Evolutionary conservation across 2,888 invertebrate species (phyloP).

Genomic region (Oithona nana): DNA sequence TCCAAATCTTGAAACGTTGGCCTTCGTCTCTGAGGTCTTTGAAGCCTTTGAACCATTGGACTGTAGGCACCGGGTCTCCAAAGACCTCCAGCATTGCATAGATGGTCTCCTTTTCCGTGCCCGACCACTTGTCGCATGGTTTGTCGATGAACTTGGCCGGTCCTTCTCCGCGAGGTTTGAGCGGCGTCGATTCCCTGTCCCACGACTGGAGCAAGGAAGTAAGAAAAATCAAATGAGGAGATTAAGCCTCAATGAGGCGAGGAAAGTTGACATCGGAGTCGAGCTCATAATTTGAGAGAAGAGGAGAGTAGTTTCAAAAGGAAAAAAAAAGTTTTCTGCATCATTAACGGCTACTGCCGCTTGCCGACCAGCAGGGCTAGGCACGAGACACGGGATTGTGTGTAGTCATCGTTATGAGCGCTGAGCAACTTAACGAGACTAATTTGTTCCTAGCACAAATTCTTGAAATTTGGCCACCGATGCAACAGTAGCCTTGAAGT

Average conservation of each 20-base stretch:
- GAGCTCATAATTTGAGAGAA: no score
- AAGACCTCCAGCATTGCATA: conserved; percentile 11
- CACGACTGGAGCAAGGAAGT: conserved; percentile 8
- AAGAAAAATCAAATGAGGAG: no score
- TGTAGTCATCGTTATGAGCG: background rate
- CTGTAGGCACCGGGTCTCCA: conserved; percentile 15
- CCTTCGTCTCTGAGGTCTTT: conserved; percentile 11
- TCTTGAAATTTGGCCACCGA: no score
- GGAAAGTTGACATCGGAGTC: background rate
- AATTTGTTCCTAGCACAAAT: no score
- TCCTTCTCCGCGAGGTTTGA: conserved; percentile 10
- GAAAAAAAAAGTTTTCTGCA: background rate
- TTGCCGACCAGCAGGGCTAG: no score
- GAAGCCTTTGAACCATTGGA: conserved; percentile 15
- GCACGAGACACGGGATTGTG: no score
- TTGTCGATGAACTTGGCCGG: conserved; percentile 17
- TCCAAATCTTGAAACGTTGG: conserved; percentile 11
- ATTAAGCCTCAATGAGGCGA: background rate
- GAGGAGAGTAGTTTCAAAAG: no score
- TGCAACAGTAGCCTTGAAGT: no score
- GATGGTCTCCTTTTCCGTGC: conserved; percentile 13
- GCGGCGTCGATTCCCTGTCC: conserved; percentile 15
- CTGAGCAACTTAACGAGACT: background rate
- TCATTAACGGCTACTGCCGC: background rate
- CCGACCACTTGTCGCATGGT: conserved; percentile 16